Evolutionary conservation across 1,140 invertebrate genomes (phyloP), one percentile per base, ranked within the genome.

Genomic region (Cryptotermes secundus): DNA sequence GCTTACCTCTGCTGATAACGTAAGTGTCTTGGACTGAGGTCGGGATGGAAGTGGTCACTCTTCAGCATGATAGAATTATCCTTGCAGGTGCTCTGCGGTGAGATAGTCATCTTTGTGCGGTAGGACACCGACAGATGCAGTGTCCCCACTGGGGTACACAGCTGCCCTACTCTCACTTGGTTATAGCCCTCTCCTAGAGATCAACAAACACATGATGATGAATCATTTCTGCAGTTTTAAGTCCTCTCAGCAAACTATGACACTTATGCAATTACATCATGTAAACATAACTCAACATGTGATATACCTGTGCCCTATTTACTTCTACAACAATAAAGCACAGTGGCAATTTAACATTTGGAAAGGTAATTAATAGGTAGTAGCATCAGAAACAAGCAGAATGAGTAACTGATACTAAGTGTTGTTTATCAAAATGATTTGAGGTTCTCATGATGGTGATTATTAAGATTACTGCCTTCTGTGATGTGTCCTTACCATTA

Each of bases 51-150:
- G 89, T 98, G 96, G 90, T 98, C 96, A 89, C 96, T 97, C 88
- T 98, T 97, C 4, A 97, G 88, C 92, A 97, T 94, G 81, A 97
- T 94, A 6, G 94, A 92, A 84, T 90, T 89, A 85, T 95, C 93
- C 83, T 92, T 92, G 79, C 92, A 92, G 19, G 92, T 92, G 83
- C 94, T 93, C 85, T 96, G 96, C 19, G 96, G 96, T 6, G 96
- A 95, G 88, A 97, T 96, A 3, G 96, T 96, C 91, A 97, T 94
- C 90, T 97, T 97, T 7, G 96, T 97, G 87, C 96, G 92, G 88
- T 97, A 98, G 0, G 94, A 93, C 22, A 97, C 94, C 19, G 93
- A 93, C 86, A 97, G 92, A 84, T 93, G 92, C 59, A 97, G 90
- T 2, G 94, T 96, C 26, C 96, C 97, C 84, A 95, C 91, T 42